Base-by-base conservation (phyloP, 1,140 invertebrate species). In the Gryon sp. region DNA sequence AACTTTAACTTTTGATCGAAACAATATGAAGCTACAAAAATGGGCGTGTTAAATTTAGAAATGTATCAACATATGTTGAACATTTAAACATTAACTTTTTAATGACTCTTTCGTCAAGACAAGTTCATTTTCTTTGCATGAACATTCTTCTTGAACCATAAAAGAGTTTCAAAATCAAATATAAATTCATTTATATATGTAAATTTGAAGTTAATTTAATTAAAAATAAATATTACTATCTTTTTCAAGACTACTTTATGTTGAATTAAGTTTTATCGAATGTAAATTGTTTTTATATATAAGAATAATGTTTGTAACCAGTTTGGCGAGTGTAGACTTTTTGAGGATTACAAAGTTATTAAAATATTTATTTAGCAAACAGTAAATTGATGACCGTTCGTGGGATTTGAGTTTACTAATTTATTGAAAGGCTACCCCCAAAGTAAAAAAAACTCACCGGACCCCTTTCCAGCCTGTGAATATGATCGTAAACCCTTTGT, bases 401-500 rank as follows among this genome's bases (percentile, higher is more conserved):
- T 12, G 19, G 2, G 24, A 6, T n/a, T 30, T 12, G 11, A 32
- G 41, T 5, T 7, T 19, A 34, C 15, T 19, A 41, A 55, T 28
- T 53, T 66, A 55, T 66, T 66, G 4, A 45, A 34, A 46, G 41
- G 22, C 34, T 55, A 34, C 41, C 12, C 9, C 3, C 1, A 32
- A 32, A 38, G n/a, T n/a, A n/a, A n/a, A 41, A 52, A 38, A 40
- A 62, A 45, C 14, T 38, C 16, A 4, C 16, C 40, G 19, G 14
- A 28, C 11, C 12, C 22, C 32, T 28, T 40, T 50, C 24, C 12
- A 22, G 22, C 22, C 18, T 9, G 18, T 15, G 14, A 45, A 19
- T 30, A 16, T 36, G 20, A 40, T 48, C 59, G 22, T 65, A 53
- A 66, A 66, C 50, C 62, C 40, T 53, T 66, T 66, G 62, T 66